These are phyloP conservation scores for Rhyzopertha dominica DNA, from an alignment of 1,140 invertebrate genomes.

Conservation along the genomic window DNA sequence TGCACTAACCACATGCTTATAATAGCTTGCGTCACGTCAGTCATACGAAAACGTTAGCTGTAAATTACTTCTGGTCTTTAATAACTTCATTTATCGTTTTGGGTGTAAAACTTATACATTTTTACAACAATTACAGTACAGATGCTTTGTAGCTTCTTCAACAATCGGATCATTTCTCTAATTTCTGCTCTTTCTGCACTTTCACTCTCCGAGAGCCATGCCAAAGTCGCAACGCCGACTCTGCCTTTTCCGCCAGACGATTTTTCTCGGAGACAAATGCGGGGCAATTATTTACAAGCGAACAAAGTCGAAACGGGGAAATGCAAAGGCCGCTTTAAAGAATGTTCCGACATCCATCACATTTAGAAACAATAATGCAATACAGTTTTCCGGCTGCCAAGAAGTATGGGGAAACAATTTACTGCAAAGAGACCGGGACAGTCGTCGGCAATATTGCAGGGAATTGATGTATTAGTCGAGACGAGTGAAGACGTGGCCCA, in stretches of 20 bases:
- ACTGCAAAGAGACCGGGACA: constrained; percentile 19
- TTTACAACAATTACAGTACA: too few species aligned
- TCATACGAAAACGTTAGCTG: too few species aligned
- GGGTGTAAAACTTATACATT: too few species aligned
- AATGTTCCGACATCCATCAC: constrained; percentile 11
- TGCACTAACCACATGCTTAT: too few species aligned
- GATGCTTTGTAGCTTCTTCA: too few species aligned
- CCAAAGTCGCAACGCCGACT: too few species aligned
- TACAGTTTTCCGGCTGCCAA: constrained; percentile 28
- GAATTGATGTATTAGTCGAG: constrained; percentile 31
- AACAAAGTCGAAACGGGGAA: constrained; percentile 20
- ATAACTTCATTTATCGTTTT: too few species aligned
- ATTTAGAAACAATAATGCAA: constrained; percentile 13
- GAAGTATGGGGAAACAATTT: constrained; percentile 32
- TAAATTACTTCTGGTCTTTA: too few species aligned
- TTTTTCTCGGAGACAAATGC: constrained; percentile 20
- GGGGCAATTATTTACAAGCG: constrained; percentile 19
- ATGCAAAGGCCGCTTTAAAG: constrained; percentile 11
- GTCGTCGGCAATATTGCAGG: constrained; percentile 28
- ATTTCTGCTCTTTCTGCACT: too few species aligned
- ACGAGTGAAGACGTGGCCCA: constrained; percentile 22
- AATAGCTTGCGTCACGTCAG: too few species aligned
- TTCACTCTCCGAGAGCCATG: too few species aligned
- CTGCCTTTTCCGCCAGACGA: constrained; percentile 21
- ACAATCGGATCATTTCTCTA: too few species aligned